Base-by-base conservation (phyloP, 2,888 invertebrate species). In the Deilephila elpenor region DNA sequence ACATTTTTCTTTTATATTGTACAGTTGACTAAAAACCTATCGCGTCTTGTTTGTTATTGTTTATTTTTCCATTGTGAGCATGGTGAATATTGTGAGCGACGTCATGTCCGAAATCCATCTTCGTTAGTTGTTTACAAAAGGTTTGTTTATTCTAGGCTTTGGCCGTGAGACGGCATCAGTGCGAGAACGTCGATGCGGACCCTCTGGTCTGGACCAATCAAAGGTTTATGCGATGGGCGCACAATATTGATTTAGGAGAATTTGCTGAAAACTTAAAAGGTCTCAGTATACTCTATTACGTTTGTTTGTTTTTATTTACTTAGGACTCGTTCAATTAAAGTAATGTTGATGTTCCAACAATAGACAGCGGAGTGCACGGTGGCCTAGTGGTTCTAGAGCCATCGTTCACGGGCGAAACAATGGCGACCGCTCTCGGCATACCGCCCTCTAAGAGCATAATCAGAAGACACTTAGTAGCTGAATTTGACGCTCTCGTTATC, bases 121-220 rank as follows among this genome's bases (percentile, higher is more conserved):
- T 80, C 75, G 76, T 80, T 82, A 78, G 74, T 76, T 74, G 77
- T 79, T 84, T 82, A 82, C 78, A 81, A 80, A 77, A 79, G 79
- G 78, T 78, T 85, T 86, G 86, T 88, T 88, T 83, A 75, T 80
- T 78, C 73, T 82, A 98, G 98, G 97, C 98, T 70, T 93, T 99
- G 80, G 97, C 98, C 59, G 97, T 98, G 83, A 95, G 98, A 80
- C 96, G 98, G 81, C 97, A 98, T 87, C 98, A 98, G 88, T 98
- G 98, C 88, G 98, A 98, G 88, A 97, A 97, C 82, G 96, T 97
- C 75, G 98, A 98, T 88, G 97, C 97, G 6, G 99, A 99, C 94
- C 98, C 98, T 71, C 95, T 99, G 81, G 98, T 99, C 72, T 99
- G 99, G 99, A 98, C 98, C 83, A 99, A 98, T 95, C 97, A 98